Percentiles rank a stretch among this genome's conserved stretches.
Evolutionary conservation across 2,113 vertebrate species (phyloP).

Genomic region (Jacana jacana): DNA sequence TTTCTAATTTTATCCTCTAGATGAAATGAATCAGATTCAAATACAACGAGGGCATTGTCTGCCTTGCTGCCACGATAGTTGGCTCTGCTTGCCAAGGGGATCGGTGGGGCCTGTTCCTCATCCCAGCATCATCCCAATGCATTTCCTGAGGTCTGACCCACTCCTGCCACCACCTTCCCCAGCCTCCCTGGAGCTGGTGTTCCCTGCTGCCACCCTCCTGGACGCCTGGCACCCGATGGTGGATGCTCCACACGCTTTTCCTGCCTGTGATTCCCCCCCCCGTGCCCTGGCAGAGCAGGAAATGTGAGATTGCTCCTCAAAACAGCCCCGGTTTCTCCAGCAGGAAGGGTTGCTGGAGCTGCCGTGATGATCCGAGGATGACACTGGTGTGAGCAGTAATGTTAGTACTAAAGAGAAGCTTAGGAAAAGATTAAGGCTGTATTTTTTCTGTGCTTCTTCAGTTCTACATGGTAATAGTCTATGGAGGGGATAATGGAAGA

Average conservation of each 20-base stretch:
- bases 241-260: neutral
- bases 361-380: fast-evolving
- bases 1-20: slow-evolving; percentile 72
- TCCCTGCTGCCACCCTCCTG: fast-evolving
- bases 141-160: fast-evolving
- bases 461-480: neutral
- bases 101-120: fast-evolving
- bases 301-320: neutral
- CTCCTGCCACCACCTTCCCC: too few species aligned
- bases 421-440: neutral
- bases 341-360: neutral
- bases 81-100: fast-evolving
- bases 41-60: neutral
- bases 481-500: neutral
- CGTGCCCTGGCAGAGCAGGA: fast-evolving
- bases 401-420: neutral
- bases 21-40: slow-evolving; percentile 55
- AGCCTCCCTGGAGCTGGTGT: fast-evolving
- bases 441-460: neutral
- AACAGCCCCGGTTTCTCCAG: neutral
- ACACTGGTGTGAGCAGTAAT: neutral
- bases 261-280: fast-evolving
- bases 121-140: fast-evolving
- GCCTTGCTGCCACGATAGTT: fast-evolving
- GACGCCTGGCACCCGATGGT: fast-evolving